Evolutionary conservation across 2,888 invertebrate species (phyloP), one percentile per base, ranked within the genome.

Genomic region (Pomacea canaliculata): DNA sequence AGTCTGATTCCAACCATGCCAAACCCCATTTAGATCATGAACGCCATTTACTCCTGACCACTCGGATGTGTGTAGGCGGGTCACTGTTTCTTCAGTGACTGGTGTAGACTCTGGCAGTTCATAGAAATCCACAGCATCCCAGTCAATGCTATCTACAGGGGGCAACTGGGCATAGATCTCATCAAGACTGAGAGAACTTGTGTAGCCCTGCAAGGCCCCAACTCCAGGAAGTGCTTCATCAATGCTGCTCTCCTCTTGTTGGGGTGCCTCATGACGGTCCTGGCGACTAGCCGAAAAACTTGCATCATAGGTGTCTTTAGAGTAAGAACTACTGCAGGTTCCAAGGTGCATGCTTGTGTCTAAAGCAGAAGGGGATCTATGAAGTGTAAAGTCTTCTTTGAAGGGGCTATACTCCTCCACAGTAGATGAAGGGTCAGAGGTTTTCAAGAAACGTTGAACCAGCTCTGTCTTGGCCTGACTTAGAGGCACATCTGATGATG

Each of bases 1-100:
- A 90, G 96, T 94, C 92, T 97, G 95, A 91, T 97, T 95, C 97
- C 97, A 98, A 92, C 97, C 96, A 84, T 95, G 93, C 93, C 97
- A 98, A 71, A 88, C 83, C n/a, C 91, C 90, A 76, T 89, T 83
- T 69, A 85, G 80, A 88, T 93, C 93, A 82, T 88, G 90, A 83
- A 92, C 92, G 80, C 92, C 93, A 87, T 92, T 92, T 62, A 92
- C 90, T 81, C 90, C 89, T 59, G 89, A 88, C 89, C 92, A 90
- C 51, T 90, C 85, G 56, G 90, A 89, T 63, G 82, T 82, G 78
- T 90, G 90, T 70, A 91, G 77, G 78, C 88, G 84, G 68, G 87
- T 85, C 37, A 91, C 84, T 76, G 81, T 82, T 62, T 83, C 84
- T 18, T 88, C 88, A 23, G 84, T 86, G 37, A 85, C 82, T 79